A percentile compares a stretch with the other conserved stretches of the same genome.
Conservation (phyloP, 2,888 invertebrate species). For the Ctena decussata region DNA sequence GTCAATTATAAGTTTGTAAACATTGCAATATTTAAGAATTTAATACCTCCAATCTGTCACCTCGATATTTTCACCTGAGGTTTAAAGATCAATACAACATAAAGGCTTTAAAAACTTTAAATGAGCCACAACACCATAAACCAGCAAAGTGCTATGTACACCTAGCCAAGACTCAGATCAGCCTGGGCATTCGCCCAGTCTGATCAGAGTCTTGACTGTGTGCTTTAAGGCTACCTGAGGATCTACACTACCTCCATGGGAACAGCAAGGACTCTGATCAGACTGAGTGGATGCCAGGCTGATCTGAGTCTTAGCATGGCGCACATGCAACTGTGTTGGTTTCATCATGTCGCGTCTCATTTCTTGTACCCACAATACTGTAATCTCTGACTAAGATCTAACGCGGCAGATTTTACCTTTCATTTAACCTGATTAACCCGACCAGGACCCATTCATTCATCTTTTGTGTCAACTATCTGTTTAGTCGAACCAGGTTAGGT, state of each 20-base stretch:
- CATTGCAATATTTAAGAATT: not conserved
- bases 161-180: no score
- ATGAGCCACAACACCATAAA: no score
- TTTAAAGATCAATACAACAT: not conserved
- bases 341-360: no score
- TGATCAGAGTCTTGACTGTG: no score
- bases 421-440: not conserved
- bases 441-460: not conserved
- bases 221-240: no score
- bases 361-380: not conserved
- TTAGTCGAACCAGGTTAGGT: not conserved
- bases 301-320: no score
- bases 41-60: not conserved
- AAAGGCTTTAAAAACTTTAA: not conserved
- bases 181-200: no score
- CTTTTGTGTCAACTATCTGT: conserved; percentile 4
- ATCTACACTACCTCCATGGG: no score
- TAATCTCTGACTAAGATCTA: not conserved
- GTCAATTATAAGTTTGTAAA: not conserved
- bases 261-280: no score
- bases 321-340: no score
- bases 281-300: no score
- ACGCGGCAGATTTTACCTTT: not conserved
- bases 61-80: not conserved
- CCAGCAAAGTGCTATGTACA: no score